These are phyloP conservation scores for Synanceia verrucosa DNA, from an alignment of 2,797 vertebrate species.

Conservation along the genomic window DNA sequence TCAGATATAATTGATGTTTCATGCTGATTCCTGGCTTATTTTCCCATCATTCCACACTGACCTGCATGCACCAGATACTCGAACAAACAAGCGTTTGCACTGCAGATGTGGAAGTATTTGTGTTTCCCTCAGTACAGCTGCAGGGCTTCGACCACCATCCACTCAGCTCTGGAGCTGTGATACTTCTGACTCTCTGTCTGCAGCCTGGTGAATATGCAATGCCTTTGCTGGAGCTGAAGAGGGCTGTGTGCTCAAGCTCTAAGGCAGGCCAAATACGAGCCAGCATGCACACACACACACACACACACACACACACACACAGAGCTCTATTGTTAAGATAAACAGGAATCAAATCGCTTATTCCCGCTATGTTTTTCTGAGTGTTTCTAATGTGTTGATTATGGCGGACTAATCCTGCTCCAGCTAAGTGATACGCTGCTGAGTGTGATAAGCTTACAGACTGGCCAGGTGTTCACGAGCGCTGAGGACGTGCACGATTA, in stretches of 20 bases:
- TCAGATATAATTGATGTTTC: neutral
- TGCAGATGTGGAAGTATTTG: constrained; percentile 16
- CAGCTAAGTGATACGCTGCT: constrained; percentile 15
- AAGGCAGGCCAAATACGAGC: constrained; percentile 60
- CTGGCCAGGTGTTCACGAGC: constrained; percentile 29
- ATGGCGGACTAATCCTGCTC: constrained; percentile 31
- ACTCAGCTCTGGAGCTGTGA: constrained; percentile 36
- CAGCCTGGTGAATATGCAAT: constrained; percentile 67
- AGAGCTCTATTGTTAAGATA: constrained; percentile 45
- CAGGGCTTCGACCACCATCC: constrained; percentile 14
- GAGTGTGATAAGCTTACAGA: neutral
- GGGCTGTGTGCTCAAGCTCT: constrained; percentile 70
- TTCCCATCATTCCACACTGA: neutral
- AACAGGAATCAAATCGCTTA: constrained; percentile 41
- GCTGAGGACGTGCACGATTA: neutral
- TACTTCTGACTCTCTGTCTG: constrained; percentile 55
- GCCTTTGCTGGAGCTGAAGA: constrained; percentile 62
- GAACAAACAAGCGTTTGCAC: neutral
- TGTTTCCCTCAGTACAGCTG: constrained; percentile 1
- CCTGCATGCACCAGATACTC: neutral
- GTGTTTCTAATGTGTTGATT: constrained; percentile 52
- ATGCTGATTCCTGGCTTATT: neutral
- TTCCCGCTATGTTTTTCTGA: constrained; percentile 37
- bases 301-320: constrained; percentile 7
- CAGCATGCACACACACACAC: constrained; percentile 22